Percentiles rank a stretch among this genome's conserved stretches.
Evolutionary conservation across 1,140 invertebrate species (phyloP).

Genomic region (Saxidomus purpurata): DNA sequence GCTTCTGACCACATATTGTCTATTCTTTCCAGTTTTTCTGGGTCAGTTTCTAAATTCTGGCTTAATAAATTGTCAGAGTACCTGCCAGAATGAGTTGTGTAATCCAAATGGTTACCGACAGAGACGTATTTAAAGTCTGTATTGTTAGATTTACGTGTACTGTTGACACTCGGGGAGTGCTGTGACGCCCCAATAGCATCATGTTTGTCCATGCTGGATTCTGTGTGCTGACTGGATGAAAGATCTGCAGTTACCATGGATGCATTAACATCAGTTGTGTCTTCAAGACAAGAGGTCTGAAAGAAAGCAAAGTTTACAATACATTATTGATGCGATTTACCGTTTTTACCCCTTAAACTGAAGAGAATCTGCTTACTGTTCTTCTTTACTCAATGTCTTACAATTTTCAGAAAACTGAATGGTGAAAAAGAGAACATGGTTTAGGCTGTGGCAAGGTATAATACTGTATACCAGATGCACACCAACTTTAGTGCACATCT

Average conservation of each 20-base stretch:
- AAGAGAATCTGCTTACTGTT: no score
- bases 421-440: no score
- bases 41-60: slow-evolving; percentile 16
- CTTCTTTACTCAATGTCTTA: no score
- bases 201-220: slow-evolving; percentile 59
- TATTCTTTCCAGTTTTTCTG: slow-evolving; percentile 8
- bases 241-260: slow-evolving; percentile 71
- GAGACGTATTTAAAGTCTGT: slow-evolving; percentile 49
- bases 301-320: neutral
- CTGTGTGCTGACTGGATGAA: slow-evolving; percentile 70
- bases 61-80: neutral
- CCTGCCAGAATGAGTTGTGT: neutral
- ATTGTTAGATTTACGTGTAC: slow-evolving; percentile 32
- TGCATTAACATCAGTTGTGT: slow-evolving; percentile 62
- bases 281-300: slow-evolving; percentile 79
- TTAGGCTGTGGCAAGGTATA: no score
- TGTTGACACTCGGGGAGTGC: slow-evolving; percentile 19
- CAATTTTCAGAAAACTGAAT: no score
- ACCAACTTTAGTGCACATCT: no score
- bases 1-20: slow-evolving; percentile 73
- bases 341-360: no score
- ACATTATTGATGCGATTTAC: no score
- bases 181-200: slow-evolving; percentile 63
- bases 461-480: no score
- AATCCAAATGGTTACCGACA: slow-evolving; percentile 8